Base-by-base conservation (phyloP, 2,113 vertebrate genomes). In the Phrynosoma blainvillii region DNA sequence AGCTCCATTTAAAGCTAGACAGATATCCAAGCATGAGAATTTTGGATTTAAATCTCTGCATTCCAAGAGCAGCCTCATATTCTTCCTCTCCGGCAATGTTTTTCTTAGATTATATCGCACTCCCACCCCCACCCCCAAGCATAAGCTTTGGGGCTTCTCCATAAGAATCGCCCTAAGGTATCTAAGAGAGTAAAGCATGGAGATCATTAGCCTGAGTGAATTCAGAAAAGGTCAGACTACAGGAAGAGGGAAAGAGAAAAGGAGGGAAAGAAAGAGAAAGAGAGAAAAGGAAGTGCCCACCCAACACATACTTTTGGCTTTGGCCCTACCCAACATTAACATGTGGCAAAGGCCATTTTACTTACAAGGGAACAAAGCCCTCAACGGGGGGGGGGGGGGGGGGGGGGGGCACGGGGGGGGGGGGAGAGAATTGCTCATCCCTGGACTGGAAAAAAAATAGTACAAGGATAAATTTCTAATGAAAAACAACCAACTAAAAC, bases 51-150 rank as follows among this genome's bases (percentile, higher is more conserved):
- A 52, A 27, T 8, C 82, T 84, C 32, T 42, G 25, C 65, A 65
- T 52, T 86, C 56, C 10, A 59, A 27, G 66, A 21, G 9, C 30
- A 2, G 52, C 80, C 25, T 73, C 76, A 77, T 74, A 47, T 27
- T 65, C 42, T 52, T 27, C 71, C 25, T 40, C 47, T 42, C 56
- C 40, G 1, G 40, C 40, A 82, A 76, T 13, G 23, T 11, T 5
- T 42, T 54, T 68, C 21, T 70, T 70, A 47, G 52, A 30, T 14
- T 52, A n/a, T 81, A 81, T 71, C 81, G 78, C 56, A 90, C 92
- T 62, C 59, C 59, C 59, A 13, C 27, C 47, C 59, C 47, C 47
- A 47, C 47, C 30, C 40, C 84, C 91, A 89, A 70, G 78, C 11
- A 0, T 2, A 0, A 3, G 27, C 40, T 86, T 52, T 21, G 16